phyloP scores from a whole-genome alignment of 2,888 invertebrate species.

The Aquatica leii region DNA sequence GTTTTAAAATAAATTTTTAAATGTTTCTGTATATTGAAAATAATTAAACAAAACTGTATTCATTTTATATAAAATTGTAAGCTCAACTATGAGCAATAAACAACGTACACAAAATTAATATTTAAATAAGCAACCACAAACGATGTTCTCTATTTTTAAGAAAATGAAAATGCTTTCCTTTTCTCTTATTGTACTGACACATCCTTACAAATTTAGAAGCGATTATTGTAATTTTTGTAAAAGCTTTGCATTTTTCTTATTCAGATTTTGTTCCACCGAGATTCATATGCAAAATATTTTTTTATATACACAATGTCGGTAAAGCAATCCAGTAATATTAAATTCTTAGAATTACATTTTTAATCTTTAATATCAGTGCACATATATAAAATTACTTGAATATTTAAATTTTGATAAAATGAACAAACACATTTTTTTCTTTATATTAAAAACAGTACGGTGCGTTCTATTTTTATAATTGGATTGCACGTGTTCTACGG shows the following conservation, averaged over 20 bases:
- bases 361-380: neutral
- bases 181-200: conserved; percentile 16
- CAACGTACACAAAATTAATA: no score
- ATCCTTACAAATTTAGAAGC: conserved; percentile 29
- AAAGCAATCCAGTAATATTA: conserved; percentile 24
- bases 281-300: conserved; percentile 29
- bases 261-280: conserved; percentile 19
- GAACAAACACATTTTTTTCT: no score
- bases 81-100: no score
- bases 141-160: conserved; percentile 9
- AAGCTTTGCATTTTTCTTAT: conserved; percentile 21
- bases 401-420: no score
- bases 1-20: no score
- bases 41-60: no score
- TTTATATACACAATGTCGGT: conserved; percentile 20
- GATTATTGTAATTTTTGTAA: conserved; percentile 29
- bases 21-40: no score
- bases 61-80: no score
- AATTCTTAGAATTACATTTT: conserved; percentile 16
- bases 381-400: neutral
- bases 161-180: conserved; percentile 15
- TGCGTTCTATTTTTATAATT: no score
- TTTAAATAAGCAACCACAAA: neutral
- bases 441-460: no score
- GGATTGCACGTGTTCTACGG: no score